Percentiles rank a stretch among this genome's conserved stretches.
These are phyloP conservation scores for Plusia festucae DNA, from an alignment of 2,888 invertebrate species.

Conservation along the genomic window DNA sequence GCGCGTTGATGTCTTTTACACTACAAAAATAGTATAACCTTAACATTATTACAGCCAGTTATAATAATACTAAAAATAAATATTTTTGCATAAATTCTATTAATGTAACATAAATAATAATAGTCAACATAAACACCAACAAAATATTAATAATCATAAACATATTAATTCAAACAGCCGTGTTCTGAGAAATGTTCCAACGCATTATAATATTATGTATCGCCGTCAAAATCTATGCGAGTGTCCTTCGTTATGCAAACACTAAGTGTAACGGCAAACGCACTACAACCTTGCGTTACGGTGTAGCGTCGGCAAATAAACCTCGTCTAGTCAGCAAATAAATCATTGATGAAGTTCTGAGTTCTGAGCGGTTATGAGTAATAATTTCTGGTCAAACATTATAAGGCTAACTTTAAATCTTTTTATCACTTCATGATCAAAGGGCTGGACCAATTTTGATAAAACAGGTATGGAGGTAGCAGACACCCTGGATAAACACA, in stretches of 20 bases:
- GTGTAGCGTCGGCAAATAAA: slow-evolving; percentile 49
- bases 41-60: not conserved
- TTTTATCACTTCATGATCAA: too few species aligned
- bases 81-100: not conserved
- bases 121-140: not conserved
- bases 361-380: not conserved
- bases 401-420: too few species aligned
- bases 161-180: slow-evolving; percentile 20
- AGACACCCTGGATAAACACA: too few species aligned
- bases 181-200: slow-evolving; percentile 37
- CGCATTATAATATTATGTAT: slow-evolving; percentile 44
- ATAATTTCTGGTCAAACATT: too few species aligned
- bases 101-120: not conserved
- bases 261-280: slow-evolving; percentile 40
- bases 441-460: too few species aligned
- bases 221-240: slow-evolving; percentile 45
- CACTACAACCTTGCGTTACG: slow-evolving; percentile 52
- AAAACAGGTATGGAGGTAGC: too few species aligned
- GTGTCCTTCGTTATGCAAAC: slow-evolving; percentile 56
- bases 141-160: not conserved
- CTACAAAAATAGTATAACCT: not conserved
- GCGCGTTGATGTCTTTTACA: slow-evolving; percentile 59
- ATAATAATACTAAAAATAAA: not conserved
- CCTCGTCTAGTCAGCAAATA: slow-evolving; percentile 41
- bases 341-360: slow-evolving; percentile 16